A percentile compares a stretch with the other conserved stretches of the same genome.
Conservation (phyloP, 2,888 invertebrate species). For the Drosophila imparisetae region DNA sequence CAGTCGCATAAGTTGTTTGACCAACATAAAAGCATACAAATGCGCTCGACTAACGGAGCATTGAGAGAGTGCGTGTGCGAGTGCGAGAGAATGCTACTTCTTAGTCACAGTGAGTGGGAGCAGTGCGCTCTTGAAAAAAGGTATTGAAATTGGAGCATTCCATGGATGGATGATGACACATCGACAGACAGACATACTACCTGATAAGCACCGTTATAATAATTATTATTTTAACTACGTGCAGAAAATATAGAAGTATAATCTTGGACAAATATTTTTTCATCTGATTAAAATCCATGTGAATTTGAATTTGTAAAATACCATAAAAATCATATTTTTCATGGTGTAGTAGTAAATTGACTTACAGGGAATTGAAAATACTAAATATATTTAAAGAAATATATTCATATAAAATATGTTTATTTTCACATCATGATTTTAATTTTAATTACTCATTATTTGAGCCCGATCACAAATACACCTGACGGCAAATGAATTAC, state of each 20-base stretch:
- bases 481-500: conserved; percentile 7
- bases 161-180: conserved; percentile 38
- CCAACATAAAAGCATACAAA: conserved; percentile 55
- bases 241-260: neutral
- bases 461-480: conserved; percentile 27
- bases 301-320: neutral
- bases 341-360: neutral
- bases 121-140: conserved; percentile 19
- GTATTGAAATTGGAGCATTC: conserved; percentile 36
- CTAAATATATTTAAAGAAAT: neutral
- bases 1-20: conserved; percentile 49
- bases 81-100: conserved; percentile 2
- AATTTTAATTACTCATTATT: neutral
- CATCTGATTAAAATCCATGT: neutral
- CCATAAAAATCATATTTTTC: neutral
- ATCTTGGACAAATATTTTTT: neutral
- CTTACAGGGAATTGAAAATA: neutral
- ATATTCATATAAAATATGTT: neutral
- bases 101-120: conserved; percentile 17
- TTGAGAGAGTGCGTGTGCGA: conserved; percentile 3
- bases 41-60: conserved; percentile 8
- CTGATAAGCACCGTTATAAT: conserved; percentile 31
- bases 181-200: conserved; percentile 9
- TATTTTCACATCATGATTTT: neutral
- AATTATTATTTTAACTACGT: neutral